Conservation (phyloP, 2,797 vertebrate species). For the Diplodus puntazzo region DNA sequence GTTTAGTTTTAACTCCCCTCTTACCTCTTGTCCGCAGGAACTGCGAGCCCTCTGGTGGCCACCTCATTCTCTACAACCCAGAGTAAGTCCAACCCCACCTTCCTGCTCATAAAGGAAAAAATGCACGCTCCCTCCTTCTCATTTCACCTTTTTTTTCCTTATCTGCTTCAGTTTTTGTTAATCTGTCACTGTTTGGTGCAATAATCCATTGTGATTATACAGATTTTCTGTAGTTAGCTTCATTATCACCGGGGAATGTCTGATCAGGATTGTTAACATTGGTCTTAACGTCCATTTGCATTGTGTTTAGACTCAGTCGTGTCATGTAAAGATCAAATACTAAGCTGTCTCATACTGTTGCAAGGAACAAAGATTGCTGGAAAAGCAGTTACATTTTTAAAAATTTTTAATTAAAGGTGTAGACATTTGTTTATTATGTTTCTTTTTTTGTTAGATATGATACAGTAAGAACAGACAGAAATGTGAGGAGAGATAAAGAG, state of each 20-base stretch:
- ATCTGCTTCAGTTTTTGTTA: conserved; percentile 32
- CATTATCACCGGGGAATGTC: conserved; percentile 27
- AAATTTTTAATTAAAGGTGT: not conserved
- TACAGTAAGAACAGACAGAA: not conserved
- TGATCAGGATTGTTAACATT: conserved; percentile 15
- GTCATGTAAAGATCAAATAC: conserved; percentile 8
- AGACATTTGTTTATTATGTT: not conserved
- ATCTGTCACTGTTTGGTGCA: conserved; percentile 38
- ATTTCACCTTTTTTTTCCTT: conserved; percentile 49
- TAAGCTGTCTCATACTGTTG: conserved; percentile 1
- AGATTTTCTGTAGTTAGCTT: conserved; percentile 43
- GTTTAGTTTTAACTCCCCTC: conserved; percentile 38
- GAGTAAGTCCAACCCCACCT: conserved; percentile 87
- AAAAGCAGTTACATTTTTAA: not conserved
- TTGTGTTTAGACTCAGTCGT: conserved; percentile 17
- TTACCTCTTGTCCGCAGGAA: conserved; percentile 86
- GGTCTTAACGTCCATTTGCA: conserved; percentile 18
- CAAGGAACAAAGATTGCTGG: not conserved
- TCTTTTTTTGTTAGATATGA: not conserved
- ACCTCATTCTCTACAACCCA: conserved; percentile 89
- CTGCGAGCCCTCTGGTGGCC: conserved; percentile 91
- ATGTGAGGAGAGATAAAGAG: not conserved
- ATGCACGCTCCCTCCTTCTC: conserved; percentile 43
- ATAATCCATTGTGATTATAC: conserved; percentile 26
- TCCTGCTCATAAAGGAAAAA: conserved; percentile 39